Evolutionary conservation across 1,140 invertebrate species (phyloP), one percentile per base, ranked within the genome.

Genomic region (Lepidurus arcticus): DNA sequence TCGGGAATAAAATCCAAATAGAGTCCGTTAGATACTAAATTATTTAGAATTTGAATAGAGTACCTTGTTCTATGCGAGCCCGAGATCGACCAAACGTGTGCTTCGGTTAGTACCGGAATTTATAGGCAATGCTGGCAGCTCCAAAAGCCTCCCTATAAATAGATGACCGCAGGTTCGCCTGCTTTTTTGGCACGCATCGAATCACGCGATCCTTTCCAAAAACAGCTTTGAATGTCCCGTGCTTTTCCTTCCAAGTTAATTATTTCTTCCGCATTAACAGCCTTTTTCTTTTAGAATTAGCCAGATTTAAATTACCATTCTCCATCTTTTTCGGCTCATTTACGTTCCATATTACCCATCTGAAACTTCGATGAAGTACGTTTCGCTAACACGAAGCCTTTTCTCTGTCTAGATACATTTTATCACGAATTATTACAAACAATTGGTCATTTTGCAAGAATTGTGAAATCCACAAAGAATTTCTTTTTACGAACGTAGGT

Each of bases 121-220:
- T 65, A 65, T 65, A 65, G 53, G 4, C n/a, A n/a, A n/a, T n/a
- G n/a, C n/a, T n/a, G 53, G 53, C 16, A 65, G 53, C 53, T 65
- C 16, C 16, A 65, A 21, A n/a, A n/a, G 53, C 53, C 21, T 16
- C 13, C 6, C 16, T n/a, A 65, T 65, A 65, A 21, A 34, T 34
- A 34, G 34, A 34, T 34, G 34, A 34, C 34, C 34, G 34, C 34
- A 34, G 34, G 34, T 34, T 34, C 34, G 34, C 1, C 34, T 34
- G 16, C 53, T 65, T 65, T 53, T n/a, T 65, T 65, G 53, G 53
- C 53, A 65, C 53, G 53, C 6, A 21, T 7, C 53, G 13, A 65
- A 65, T 65, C 53, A 65, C 53, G 13, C 53, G 53, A 65, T 65
- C 53, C 53, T 10, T 65, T 65, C 53, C 53, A 65, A 65, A 65